phyloP scores from a whole-genome alignment of 1,140 invertebrate species.

The Drosophila bocki region DNA sequence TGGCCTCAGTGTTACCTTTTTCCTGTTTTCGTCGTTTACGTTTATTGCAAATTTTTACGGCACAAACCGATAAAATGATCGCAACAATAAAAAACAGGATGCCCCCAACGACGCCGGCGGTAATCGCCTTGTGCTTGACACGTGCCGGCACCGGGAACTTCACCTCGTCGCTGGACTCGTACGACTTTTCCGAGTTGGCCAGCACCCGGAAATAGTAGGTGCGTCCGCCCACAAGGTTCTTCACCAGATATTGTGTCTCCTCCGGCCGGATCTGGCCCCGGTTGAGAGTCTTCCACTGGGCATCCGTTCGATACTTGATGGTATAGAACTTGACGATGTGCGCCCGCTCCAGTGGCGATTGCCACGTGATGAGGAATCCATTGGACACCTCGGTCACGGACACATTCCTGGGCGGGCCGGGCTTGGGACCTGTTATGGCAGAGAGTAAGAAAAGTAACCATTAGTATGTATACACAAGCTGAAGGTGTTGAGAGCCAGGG shows the following conservation, averaged over 20 bases:
- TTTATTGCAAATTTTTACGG: constrained; percentile 98
- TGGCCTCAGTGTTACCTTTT: constrained; percentile 91
- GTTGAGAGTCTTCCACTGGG: constrained; percentile 94
- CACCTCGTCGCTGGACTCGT: constrained; percentile 93
- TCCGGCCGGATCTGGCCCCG: constrained; percentile 94
- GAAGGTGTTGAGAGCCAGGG: background rate
- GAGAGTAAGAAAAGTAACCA: constrained; percentile 3
- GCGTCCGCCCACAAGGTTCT: constrained; percentile 94
- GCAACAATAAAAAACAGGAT: constrained; percentile 98
- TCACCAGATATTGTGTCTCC: constrained; percentile 95
- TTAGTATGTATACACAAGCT: constrained; percentile 35
- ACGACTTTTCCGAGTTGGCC: constrained; percentile 93
- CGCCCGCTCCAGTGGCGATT: constrained; percentile 91
- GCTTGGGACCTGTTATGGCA: constrained; percentile 91
- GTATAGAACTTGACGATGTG: constrained; percentile 95
- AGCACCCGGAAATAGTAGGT: constrained; percentile 96
- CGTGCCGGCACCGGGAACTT: constrained; percentile 94
- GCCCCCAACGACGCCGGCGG: constrained; percentile 96
- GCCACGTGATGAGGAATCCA: constrained; percentile 95
- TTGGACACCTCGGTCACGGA: constrained; percentile 94
- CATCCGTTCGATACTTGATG: constrained; percentile 95
- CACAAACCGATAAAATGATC: constrained; percentile 97
- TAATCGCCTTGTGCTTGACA: constrained; percentile 96
- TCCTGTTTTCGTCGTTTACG: constrained; percentile 97
- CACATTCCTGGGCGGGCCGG: constrained; percentile 94